phyloP scores from a whole-genome alignment of 2,113 vertebrate genomes.

The Motacilla alba region DNA sequence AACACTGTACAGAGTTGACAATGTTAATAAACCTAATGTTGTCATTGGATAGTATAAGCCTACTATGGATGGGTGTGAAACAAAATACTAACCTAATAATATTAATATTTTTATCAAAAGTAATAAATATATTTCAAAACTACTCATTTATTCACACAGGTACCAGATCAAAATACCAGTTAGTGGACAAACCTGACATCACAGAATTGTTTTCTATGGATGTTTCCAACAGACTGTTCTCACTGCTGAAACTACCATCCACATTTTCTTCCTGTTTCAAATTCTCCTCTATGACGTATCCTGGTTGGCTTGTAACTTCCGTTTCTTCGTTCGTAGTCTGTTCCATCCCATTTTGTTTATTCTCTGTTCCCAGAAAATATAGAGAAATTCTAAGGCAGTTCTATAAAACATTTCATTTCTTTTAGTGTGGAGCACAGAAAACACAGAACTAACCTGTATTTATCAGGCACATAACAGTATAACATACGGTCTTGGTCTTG shows the following conservation, averaged over 20 bases:
- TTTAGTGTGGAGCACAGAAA: neutral
- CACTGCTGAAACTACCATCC: neutral
- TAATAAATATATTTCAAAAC: neutral
- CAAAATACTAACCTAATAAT: neutral
- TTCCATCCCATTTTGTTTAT: neutral
- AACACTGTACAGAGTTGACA: neutral
- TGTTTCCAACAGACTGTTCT: slow-evolving; percentile 1
- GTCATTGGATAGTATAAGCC: neutral
- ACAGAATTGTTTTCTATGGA: slow-evolving; percentile 27
- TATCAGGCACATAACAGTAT: neutral
- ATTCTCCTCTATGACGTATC: neutral
- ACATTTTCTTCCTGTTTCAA: neutral
- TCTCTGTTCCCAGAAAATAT: slow-evolving; percentile 38
- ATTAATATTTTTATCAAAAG: neutral
- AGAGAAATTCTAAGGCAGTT: neutral
- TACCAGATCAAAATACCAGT: neutral
- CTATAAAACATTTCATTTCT: neutral
- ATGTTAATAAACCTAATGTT: neutral
- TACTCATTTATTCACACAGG: neutral
- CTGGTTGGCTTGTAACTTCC: neutral
- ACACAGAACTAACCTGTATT: neutral
- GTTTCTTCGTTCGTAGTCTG: neutral
- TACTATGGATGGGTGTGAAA: neutral
- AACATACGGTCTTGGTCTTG: neutral
- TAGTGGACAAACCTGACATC: slow-evolving; percentile 55